Evolutionary conservation across 2,888 invertebrate genomes (phyloP).

Genomic region (Noctua pronuba): DNA sequence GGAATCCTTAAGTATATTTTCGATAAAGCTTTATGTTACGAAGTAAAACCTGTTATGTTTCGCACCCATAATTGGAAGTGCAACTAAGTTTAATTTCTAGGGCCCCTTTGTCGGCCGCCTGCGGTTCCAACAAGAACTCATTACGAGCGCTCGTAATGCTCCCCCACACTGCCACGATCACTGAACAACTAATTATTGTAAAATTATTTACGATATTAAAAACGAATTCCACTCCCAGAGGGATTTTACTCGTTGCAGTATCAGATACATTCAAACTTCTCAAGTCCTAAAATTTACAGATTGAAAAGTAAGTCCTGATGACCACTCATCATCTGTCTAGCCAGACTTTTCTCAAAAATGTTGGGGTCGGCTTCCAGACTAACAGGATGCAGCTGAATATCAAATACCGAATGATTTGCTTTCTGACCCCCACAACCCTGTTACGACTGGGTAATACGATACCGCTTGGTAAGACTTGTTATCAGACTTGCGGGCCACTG

Average conservation of each 20-base stretch:
- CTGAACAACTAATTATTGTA: slow-evolving; percentile 9
- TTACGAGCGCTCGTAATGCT: neutral
- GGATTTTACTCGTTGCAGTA: neutral
- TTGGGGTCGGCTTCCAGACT: neutral
- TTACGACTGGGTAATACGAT: neutral
- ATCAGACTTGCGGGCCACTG: neutral
- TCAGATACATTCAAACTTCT: neutral
- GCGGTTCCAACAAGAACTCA: slow-evolving; percentile 14
- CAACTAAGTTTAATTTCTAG: slow-evolving; percentile 4
- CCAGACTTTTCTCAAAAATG: too few species aligned
- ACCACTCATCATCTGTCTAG: neutral
- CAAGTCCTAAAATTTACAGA: neutral
- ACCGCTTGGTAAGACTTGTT: neutral
- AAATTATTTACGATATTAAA: slow-evolving; percentile 9
- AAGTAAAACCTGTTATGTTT: neutral
- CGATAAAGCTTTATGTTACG: neutral
- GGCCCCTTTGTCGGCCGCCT: neutral
- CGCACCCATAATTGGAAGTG: neutral
- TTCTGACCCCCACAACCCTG: neutral
- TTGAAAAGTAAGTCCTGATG: neutral
- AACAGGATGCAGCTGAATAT: neutral
- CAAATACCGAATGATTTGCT: neutral
- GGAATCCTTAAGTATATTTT: neutral
- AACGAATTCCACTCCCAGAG: neutral
- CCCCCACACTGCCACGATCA: neutral